phyloP scores from a whole-genome alignment of 2,797 vertebrate genomes.

The Spinibarbus caldwelli region DNA sequence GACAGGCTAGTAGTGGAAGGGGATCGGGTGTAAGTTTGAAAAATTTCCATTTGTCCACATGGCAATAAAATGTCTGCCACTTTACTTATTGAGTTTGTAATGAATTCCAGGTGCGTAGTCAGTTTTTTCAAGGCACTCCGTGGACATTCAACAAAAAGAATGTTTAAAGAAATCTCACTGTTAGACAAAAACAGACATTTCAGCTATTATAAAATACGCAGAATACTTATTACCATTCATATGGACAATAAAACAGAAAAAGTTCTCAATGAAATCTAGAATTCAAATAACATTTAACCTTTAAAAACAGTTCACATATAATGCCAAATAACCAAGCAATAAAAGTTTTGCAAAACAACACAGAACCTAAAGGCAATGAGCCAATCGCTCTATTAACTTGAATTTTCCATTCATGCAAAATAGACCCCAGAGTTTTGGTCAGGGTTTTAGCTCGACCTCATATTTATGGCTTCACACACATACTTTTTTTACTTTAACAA shows the following conservation, averaged over 20 bases:
- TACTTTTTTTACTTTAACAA: constrained; percentile 62
- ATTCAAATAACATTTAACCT: not conserved
- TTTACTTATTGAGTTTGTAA: constrained; percentile 82
- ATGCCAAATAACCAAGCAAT: constrained; percentile 59
- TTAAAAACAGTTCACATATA: constrained; percentile 21
- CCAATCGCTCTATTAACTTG: constrained; percentile 65
- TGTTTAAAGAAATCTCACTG: constrained; percentile 51
- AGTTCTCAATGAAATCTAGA: not conserved
- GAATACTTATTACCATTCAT: constrained; percentile 3
- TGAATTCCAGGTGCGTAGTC: constrained; percentile 75
- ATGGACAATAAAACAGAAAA: constrained; percentile 31
- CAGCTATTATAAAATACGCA: constrained; percentile 35
- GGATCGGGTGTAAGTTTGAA: constrained; percentile 70
- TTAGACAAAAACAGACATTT: constrained; percentile 53
- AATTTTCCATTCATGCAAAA: constrained; percentile 63
- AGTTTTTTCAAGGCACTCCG: constrained; percentile 57
- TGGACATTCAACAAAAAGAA: constrained; percentile 31
- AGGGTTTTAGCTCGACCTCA: constrained; percentile 57
- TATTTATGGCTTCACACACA: constrained; percentile 69
- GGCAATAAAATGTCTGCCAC: constrained; percentile 82
- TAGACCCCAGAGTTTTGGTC: constrained; percentile 39
- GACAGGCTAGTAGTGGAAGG: constrained; percentile 47
- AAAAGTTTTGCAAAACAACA: constrained; percentile 59
- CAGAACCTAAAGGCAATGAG: constrained; percentile 46
- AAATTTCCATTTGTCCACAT: constrained; percentile 81